A percentile compares a stretch with the other conserved stretches of the same genome.
These are phyloP conservation scores for Melanostigma gelatinosum DNA, from an alignment of 2,113 vertebrate species.

Conservation along the genomic window DNA sequence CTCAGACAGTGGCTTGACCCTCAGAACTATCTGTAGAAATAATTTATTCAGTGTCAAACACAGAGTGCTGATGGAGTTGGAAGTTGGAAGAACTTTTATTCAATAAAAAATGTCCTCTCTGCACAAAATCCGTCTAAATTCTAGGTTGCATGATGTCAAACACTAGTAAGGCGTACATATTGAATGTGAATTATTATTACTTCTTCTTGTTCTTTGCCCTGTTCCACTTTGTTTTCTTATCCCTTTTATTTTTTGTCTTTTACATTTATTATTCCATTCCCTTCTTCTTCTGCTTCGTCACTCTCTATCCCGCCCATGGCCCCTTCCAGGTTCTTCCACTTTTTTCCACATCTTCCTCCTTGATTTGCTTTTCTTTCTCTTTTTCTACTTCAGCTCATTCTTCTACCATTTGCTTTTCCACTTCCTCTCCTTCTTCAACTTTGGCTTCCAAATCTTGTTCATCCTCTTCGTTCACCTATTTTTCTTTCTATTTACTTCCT, in stretches of 20 bases:
- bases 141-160: constrained; percentile 19
- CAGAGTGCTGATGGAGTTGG: constrained; percentile 32
- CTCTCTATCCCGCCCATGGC: too few species aligned
- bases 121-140: constrained; percentile 2
- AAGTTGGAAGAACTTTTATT: constrained; percentile 26
- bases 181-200: neutral
- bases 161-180: neutral
- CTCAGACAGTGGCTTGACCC: constrained; percentile 24
- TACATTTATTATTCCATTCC: neutral
- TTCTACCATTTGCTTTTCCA: neutral
- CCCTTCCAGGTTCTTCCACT: neutral
- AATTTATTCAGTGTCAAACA: constrained; percentile 55
- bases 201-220: neutral
- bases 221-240: neutral
- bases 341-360: neutral
- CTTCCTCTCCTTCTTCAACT: neutral
- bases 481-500: too few species aligned
- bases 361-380: too few species aligned
- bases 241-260: neutral
- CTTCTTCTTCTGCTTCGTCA: neutral
- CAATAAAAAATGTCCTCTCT: constrained; percentile 27
- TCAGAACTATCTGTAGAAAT: constrained; percentile 37
- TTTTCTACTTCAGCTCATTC: neutral
- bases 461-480: neutral
- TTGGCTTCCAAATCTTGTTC: neutral